phyloP scores from a whole-genome alignment of 2,113 vertebrate species.

The Spheniscus mendiculus region DNA sequence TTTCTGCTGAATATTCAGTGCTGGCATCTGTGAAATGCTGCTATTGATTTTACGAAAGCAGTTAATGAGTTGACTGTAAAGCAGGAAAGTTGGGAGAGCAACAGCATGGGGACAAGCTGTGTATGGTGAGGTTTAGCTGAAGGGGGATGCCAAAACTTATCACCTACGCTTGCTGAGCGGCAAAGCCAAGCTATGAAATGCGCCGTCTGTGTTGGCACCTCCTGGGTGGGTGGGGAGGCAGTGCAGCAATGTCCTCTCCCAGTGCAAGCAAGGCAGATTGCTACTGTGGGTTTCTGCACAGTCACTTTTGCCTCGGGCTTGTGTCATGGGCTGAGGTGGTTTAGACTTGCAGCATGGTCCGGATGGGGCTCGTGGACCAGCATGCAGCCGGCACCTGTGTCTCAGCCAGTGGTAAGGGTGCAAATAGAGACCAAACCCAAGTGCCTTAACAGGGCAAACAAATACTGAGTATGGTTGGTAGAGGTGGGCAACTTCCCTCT shows the following conservation, averaged over 20 bases:
- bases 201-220: fast-evolving
- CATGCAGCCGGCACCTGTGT: fast-evolving
- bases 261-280: neutral
- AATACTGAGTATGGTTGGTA: neutral
- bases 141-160: neutral
- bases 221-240: too few species aligned
- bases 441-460: neutral
- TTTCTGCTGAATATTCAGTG: neutral
- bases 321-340: fast-evolving
- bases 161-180: fast-evolving
- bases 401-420: neutral
- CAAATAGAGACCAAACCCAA: neutral
- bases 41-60: neutral
- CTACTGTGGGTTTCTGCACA: neutral
- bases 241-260: fast-evolving
- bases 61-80: neutral
- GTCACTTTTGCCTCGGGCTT: fast-evolving
- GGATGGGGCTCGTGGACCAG: fast-evolving
- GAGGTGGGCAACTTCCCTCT: neutral
- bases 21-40: neutral
- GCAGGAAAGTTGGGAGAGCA: neutral
- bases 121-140: neutral
- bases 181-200: neutral
- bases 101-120: neutral
- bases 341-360: fast-evolving